phyloP scores from a whole-genome alignment of 2,113 vertebrate genomes.

The Anolis sagrei region DNA sequence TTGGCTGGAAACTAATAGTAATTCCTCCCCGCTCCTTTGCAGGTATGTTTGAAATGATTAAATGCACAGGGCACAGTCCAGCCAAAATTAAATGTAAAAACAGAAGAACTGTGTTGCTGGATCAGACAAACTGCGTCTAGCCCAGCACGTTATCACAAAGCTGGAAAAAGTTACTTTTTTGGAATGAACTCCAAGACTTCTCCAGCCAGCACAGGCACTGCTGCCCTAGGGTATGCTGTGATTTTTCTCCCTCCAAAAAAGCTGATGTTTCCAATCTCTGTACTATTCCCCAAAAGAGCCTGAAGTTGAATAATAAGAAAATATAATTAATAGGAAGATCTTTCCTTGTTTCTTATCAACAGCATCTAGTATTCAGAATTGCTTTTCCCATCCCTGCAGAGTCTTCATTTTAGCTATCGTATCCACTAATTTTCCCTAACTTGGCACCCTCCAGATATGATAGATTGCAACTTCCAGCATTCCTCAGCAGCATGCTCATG shows the following conservation, averaged over 20 bases:
- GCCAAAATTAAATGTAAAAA: not conserved
- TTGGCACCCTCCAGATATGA: no score
- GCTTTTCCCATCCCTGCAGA: not conserved
- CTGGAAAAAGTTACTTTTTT: no score
- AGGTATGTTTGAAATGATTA: slow-evolving; percentile 11
- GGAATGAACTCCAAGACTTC: no score
- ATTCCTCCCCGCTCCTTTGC: not conserved
- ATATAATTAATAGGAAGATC: not conserved
- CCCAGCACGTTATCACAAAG: not conserved
- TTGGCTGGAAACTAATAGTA: slow-evolving; percentile 53
- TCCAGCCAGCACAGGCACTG: no score
- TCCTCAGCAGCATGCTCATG: not conserved
- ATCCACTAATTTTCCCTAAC: not conserved
- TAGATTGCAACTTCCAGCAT: not conserved
- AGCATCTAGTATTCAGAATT: not conserved
- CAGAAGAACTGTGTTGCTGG: not conserved
- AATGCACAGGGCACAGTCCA: not conserved
- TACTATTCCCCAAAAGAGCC: not conserved
- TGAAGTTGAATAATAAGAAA: no score
- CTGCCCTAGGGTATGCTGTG: no score
- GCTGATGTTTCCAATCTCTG: no score
- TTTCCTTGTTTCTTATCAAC: not conserved
- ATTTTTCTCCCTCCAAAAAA: no score
- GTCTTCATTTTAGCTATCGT: not conserved
- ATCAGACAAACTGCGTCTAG: not conserved